phyloP scores from a whole-genome alignment of 2,797 vertebrate species.

The Acipenser transmontanus region DNA sequence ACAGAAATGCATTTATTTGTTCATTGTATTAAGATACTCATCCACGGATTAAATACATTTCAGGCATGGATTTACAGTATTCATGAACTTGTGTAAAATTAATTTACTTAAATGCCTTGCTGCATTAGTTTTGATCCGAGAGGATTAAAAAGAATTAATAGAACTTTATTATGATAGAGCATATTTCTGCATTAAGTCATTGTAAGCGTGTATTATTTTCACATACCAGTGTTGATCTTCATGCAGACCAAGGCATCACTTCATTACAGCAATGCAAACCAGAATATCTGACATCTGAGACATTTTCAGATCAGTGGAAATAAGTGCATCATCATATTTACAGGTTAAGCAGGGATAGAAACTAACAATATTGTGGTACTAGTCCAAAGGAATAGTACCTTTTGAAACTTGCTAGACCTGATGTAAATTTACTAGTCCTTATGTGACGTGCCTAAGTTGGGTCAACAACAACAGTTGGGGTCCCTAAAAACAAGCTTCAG shows the following conservation, averaged over 20 bases:
- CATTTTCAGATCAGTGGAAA: too few species aligned
- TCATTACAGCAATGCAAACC: background rate
- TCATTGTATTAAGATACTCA: background rate
- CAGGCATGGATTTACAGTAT: conserved; percentile 7
- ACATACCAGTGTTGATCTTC: background rate
- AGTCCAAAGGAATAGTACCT: too few species aligned
- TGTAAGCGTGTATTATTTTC: conserved; percentile 2
- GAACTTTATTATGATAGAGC: conserved; percentile 9
- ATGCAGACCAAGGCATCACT: too few species aligned
- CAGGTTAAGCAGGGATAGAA: too few species aligned
- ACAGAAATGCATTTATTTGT: background rate
- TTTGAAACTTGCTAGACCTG: too few species aligned
- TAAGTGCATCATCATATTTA: too few species aligned
- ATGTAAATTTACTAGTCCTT: too few species aligned
- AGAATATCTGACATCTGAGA: background rate
- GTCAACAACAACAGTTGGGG: too few species aligned
- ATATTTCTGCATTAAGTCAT: conserved; percentile 11
- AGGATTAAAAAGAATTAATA: conserved; percentile 12
- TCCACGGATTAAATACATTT: conserved; percentile 6
- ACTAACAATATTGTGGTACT: too few species aligned
- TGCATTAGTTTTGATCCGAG: conserved; percentile 10
- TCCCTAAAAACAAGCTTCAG: too few species aligned
- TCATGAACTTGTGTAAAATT: conserved; percentile 9
- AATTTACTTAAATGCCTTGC: conserved; percentile 11
- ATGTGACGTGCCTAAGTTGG: too few species aligned